Conservation (phyloP, 2,797 vertebrate species). For the Tragopan temminckii region DNA sequence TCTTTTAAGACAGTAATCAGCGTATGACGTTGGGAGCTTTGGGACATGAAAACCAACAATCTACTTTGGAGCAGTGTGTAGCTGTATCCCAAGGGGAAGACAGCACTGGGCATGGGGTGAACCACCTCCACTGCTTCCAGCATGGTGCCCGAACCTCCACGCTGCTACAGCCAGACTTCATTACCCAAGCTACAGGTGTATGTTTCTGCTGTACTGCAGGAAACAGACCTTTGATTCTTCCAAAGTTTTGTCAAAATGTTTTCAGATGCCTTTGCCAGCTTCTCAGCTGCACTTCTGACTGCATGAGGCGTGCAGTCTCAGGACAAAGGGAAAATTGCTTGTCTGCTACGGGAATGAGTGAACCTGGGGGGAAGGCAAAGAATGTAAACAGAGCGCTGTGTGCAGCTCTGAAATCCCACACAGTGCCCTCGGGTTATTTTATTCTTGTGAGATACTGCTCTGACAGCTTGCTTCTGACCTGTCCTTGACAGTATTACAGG, state of each 20-base stretch:
- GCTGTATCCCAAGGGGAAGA: background rate
- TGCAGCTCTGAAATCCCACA: background rate
- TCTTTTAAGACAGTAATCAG: background rate
- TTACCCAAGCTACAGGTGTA: background rate
- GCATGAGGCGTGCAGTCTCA: background rate
- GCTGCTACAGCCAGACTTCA: background rate
- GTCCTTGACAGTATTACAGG: background rate
- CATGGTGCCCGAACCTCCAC: background rate
- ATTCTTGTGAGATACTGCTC: background rate
- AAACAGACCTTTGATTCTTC: background rate
- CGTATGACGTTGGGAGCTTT: background rate
- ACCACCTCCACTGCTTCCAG: background rate
- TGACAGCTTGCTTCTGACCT: background rate
- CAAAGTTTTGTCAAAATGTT: background rate
- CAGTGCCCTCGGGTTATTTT: background rate
- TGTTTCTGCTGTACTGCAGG: background rate
- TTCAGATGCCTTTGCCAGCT: background rate
- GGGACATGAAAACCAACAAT: background rate
- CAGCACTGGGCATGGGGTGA: background rate
- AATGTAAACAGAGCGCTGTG: background rate
- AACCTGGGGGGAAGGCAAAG: background rate
- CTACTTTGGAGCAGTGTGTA: rapidly evolving
- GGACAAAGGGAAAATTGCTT: background rate
- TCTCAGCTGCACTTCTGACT: background rate
- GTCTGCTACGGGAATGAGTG: background rate